Percentiles rank a stretch among this genome's conserved stretches.
phyloP scores from a whole-genome alignment of 2,888 invertebrate species.

The Rhyacophila evoluta region DNA sequence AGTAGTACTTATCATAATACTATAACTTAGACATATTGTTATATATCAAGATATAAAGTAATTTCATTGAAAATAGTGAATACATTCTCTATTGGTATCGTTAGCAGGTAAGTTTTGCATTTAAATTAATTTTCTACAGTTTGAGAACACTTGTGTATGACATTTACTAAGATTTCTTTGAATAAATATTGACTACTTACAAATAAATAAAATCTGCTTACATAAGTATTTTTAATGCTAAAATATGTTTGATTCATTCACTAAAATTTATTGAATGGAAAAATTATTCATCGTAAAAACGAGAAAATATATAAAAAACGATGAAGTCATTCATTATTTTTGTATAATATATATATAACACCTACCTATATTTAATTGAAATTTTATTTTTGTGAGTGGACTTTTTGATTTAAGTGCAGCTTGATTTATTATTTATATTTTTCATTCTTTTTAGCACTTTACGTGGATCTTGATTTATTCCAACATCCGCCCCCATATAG shows the following conservation, averaged over 20 bases:
- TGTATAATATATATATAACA: background rate
- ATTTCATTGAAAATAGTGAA: no score
- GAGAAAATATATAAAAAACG: background rate
- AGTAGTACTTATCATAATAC: no score
- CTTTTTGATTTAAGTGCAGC: no score
- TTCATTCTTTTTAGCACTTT: no score
- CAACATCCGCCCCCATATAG: no score
- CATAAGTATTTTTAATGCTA: background rate
- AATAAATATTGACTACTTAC: background rate
- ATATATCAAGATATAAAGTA: no score
- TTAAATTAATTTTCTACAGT: no score
- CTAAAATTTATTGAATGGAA: background rate
- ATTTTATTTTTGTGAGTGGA: background rate
- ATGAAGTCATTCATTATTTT: background rate
- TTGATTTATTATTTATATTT: no score
- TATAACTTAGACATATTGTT: no score
- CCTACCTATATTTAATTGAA: background rate
- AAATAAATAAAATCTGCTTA: background rate
- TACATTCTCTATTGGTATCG: no score
- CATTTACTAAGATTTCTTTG: background rate
- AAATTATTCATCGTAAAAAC: background rate
- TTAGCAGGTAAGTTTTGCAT: no score
- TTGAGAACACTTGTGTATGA: background rate
- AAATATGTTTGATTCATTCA: conserved; percentile 1
- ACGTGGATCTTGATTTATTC: no score